A percentile compares a stretch with the other conserved stretches of the same genome.
phyloP scores from a whole-genome alignment of 2,888 invertebrate species.

The Tenthredo notha region DNA sequence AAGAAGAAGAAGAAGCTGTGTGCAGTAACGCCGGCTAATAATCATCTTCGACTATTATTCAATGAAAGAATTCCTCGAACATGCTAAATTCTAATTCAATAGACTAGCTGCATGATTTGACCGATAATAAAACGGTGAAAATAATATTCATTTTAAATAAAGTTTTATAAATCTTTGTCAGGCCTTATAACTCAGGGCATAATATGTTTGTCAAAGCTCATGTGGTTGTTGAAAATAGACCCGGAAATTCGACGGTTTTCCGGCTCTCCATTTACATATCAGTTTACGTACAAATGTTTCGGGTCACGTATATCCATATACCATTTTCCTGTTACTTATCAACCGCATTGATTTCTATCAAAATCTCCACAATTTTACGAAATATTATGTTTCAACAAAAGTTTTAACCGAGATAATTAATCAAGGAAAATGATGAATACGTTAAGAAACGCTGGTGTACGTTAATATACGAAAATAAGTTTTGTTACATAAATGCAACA shows the following conservation, averaged over 20 bases:
- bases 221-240: not conserved
- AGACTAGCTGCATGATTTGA: too few relatives aligned
- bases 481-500: conserved; percentile 44
- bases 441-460: not conserved
- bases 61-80: not conserved
- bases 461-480: not conserved
- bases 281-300: not conserved
- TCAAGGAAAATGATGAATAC: not conserved
- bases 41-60: not conserved
- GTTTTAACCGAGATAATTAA: too few relatives aligned
- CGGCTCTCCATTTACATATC: not conserved
- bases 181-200: too few relatives aligned
- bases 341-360: not conserved
- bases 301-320: not conserved
- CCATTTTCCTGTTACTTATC: not conserved
- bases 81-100: too few relatives aligned
- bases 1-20: not conserved
- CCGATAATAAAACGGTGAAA: too few relatives aligned
- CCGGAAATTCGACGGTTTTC: not conserved
- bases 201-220: not conserved
- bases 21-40: not conserved
- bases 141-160: too few relatives aligned
- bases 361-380: too few relatives aligned
- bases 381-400: too few relatives aligned
- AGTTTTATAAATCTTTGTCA: too few relatives aligned